phyloP scores from a whole-genome alignment of 2,113 vertebrate genomes.

The Tachycineta bicolor region DNA sequence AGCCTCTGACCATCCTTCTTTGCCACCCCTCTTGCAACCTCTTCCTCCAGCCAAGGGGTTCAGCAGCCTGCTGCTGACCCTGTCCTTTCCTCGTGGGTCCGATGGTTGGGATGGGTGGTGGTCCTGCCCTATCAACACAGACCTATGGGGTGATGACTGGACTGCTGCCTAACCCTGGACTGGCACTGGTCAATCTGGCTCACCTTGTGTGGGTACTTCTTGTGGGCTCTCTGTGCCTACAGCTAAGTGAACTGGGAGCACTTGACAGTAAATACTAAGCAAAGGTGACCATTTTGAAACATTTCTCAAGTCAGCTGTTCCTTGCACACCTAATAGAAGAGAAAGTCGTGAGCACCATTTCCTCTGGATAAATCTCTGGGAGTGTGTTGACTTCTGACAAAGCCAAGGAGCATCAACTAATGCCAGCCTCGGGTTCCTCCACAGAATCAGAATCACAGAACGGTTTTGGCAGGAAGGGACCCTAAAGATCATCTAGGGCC shows the following conservation, averaged over 20 bases:
- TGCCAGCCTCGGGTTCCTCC: not conserved
- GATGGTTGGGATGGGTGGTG: not conserved
- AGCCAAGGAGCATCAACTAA: not conserved
- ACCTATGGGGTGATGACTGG: not conserved
- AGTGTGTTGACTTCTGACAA: not conserved
- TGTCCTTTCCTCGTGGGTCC: not conserved
- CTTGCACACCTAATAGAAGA: not conserved
- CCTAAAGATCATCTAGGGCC: not conserved
- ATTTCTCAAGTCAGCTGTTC: not conserved
- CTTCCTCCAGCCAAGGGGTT: not conserved
- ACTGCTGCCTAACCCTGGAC: not conserved
- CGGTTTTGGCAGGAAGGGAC: not conserved
- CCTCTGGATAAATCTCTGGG: not conserved
- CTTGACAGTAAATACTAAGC: not conserved
- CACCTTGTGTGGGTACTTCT: not conserved
- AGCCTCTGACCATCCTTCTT: not conserved
- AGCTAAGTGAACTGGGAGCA: not conserved
- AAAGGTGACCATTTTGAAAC: not conserved
- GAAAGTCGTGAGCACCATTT: not conserved
- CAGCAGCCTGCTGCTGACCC: not conserved
- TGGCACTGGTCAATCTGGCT: not conserved
- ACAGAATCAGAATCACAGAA: not conserved
- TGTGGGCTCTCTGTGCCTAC: not conserved
- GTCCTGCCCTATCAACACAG: accelerated
- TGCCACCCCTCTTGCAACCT: accelerated